Evolutionary conservation across 1,140 invertebrate genomes (phyloP), one percentile per base, ranked within the genome.

Genomic region (Meloidogyne exigua): DNA sequence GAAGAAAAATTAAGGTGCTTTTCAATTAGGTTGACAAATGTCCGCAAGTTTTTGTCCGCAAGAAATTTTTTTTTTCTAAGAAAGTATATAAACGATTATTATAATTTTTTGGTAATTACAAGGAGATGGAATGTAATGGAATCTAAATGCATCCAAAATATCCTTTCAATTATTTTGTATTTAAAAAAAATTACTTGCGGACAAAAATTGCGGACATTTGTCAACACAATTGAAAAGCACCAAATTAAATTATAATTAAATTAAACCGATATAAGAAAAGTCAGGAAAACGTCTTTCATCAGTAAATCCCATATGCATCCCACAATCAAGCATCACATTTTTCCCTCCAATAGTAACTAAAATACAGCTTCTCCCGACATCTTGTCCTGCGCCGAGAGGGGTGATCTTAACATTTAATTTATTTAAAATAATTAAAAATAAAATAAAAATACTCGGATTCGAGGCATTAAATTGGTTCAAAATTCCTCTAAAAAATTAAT

Each of bases 241-340:
- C n/a, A 57, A n/a, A 7, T n/a, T 68, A 9, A 23, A 36, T 1
- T n/a, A 21, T 21, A 36, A 68, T 25, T 13, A 75, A 82, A 10
- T 11, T 15, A 26, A n/a, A 11, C 28, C 36, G 67, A 83, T 74
- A 72, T 67, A 96, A 0, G 93, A 93, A 87, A 99, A 99, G 89
- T 99, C 97, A 0, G 97, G 97, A 89, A 99, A 99, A 79, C 95
- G 91, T 83, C 96, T 90, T 81, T 98, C 95, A 89, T 99, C 96
- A 83, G 96, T 95, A 84, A 93, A 99, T 9, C 96, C 97, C 97
- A 99, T 99, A 87, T 99, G 97, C 96, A 99, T 99, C 57, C 97
- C 97, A 90, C 96, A 99, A 88, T 99, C 97, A 28, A 99, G 88
- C 97, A 99, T 99, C 67, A 99, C 93, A 89, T 98, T 98, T 89